Evolutionary conservation across 1,140 invertebrate species (phyloP).

Genomic region (Bombus fervidus): DNA sequence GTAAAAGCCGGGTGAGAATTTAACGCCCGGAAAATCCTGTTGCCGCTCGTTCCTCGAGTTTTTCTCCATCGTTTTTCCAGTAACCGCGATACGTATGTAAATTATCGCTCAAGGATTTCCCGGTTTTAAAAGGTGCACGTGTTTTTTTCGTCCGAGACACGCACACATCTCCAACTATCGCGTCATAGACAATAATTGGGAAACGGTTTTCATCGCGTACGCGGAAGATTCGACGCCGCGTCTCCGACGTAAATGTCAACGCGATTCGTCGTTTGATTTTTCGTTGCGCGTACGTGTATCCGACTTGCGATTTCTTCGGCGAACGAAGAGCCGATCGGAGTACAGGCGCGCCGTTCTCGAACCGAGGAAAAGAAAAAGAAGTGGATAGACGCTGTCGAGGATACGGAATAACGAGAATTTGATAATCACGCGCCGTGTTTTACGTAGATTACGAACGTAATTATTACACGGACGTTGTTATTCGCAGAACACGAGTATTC

Average conservation of each 20-base stretch:
- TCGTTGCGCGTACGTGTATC: not conserved
- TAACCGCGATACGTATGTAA: not conserved
- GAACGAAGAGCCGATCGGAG: not conserved
- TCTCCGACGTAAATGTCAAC: not conserved
- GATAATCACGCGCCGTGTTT: accelerated
- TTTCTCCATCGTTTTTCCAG: not conserved
- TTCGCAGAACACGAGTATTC: not conserved
- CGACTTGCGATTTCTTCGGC: not conserved
- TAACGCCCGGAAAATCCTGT: not conserved
- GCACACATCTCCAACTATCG: not conserved
- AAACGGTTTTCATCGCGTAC: not conserved
- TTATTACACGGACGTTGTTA: no score
- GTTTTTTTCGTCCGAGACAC: not conserved
- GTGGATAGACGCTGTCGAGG: not conserved
- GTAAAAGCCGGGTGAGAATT: not conserved
- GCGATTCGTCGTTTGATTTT: not conserved
- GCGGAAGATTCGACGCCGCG: slow-evolving; percentile 5
- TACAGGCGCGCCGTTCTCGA: not conserved
- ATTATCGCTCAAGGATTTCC: not conserved
- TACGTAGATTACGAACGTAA: no score
- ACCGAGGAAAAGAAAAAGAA: not conserved
- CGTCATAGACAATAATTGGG: not conserved
- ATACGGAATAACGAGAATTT: not conserved
- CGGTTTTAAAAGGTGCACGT: no score
- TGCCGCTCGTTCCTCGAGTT: no score